These are phyloP conservation scores for Umimayanthus chanpuru DNA, from an alignment of 92 coral and sea anemone genomes.

Conservation along the genomic window DNA sequence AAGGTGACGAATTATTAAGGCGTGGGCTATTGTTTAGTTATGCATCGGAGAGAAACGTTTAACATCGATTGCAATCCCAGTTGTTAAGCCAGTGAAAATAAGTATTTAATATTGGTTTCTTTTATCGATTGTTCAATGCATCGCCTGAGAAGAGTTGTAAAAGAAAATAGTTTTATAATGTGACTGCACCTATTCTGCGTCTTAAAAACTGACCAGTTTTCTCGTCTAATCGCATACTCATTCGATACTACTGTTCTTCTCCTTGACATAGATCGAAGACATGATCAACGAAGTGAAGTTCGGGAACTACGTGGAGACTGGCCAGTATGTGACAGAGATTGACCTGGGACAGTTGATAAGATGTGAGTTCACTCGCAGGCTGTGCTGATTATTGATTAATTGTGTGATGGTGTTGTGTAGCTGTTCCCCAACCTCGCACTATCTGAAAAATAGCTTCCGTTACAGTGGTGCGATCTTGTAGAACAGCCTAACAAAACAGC, in stretches of 20 bases:
- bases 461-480: too few relatives aligned
- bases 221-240: background rate
- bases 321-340: constrained; percentile 82
- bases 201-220: too few relatives aligned
- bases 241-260: background rate
- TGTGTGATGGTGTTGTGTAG: background rate
- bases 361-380: constrained; percentile 62
- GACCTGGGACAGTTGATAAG: constrained; percentile 91
- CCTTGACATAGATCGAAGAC: constrained; percentile 70
- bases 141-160: background rate
- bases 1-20: background rate
- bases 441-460: too few relatives aligned
- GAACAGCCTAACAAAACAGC: too few relatives aligned
- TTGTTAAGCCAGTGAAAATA: too few relatives aligned
- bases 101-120: background rate
- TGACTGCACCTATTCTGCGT: background rate
- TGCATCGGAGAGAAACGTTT: background rate
- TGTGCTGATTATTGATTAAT: background rate
- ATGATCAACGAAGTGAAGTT: constrained; percentile 94
- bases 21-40: too few relatives aligned
- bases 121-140: too few relatives aligned
- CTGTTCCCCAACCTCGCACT: too few relatives aligned
- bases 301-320: constrained; percentile 87
- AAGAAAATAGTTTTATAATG: too few relatives aligned
- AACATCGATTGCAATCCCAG: too few relatives aligned